phyloP scores from a whole-genome alignment of 2,797 vertebrate genomes.

The Coranthus polyacanthus region DNA sequence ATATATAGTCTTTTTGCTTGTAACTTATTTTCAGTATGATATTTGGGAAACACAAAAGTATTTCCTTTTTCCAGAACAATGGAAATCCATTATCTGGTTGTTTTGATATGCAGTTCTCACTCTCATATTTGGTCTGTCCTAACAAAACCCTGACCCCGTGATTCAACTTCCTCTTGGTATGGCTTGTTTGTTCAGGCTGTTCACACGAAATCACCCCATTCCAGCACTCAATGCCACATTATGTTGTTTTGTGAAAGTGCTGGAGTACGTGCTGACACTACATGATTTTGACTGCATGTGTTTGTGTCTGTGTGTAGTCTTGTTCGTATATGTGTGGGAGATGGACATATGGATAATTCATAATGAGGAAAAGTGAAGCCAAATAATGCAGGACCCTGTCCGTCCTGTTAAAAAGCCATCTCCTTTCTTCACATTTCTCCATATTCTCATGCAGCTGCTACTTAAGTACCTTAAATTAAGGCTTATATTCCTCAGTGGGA shows the following conservation, averaged over 20 bases:
- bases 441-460: conserved; percentile 39
- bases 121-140: conserved; percentile 61
- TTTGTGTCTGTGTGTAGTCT: conserved; percentile 6
- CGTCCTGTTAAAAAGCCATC: conserved; percentile 11
- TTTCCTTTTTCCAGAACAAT: conserved; percentile 55
- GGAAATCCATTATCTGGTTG: conserved; percentile 57
- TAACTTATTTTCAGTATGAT: conserved; percentile 15
- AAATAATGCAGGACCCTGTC: conserved; percentile 25
- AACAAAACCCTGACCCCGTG: conserved; percentile 52
- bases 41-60: conserved; percentile 43
- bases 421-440: conserved; percentile 43
- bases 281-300: conserved; percentile 6
- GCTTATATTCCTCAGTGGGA: conserved; percentile 29
- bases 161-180: conserved; percentile 61
- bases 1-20: no score
- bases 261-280: conserved; percentile 16
- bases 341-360: conserved; percentile 8
- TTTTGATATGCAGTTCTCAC: conserved; percentile 53
- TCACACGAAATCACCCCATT: conserved; percentile 43
- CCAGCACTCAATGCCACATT: conserved; percentile 26
- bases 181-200: conserved; percentile 69
- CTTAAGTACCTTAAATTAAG: conserved; percentile 47
- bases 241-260: conserved; percentile 31
- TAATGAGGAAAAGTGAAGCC: conserved; percentile 29
- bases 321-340: conserved; percentile 9